Conservation (phyloP, 2,113 vertebrate genomes). For the Chauna torquata region DNA sequence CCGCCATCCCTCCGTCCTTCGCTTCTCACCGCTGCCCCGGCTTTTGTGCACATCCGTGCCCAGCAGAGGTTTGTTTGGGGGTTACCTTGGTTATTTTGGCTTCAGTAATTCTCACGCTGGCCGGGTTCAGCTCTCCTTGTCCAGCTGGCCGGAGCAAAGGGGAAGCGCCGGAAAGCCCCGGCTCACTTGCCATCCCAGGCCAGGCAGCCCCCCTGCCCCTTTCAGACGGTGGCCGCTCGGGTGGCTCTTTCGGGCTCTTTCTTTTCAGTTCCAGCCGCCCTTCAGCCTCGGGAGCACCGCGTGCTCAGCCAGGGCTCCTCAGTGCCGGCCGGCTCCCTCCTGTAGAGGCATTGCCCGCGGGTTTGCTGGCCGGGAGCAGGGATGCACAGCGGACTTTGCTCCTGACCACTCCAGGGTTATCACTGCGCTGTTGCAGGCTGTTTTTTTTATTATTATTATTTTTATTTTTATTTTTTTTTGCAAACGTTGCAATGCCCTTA, state of each 20-base stretch:
- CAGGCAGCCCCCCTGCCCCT: no score
- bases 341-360: not conserved
- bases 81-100: not conserved
- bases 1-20: not conserved
- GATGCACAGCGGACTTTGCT: not conserved
- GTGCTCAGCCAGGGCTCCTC: not conserved
- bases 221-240: not conserved
- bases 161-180: not conserved
- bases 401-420: not conserved
- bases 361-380: not conserved
- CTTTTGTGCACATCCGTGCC: not conserved
- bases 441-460: not conserved
- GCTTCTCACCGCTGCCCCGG: fast-evolving
- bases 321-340: not conserved
- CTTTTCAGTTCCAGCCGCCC: not conserved
- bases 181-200: not conserved
- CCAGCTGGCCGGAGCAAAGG: not conserved
- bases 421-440: not conserved
- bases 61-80: not conserved
- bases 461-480: not conserved
- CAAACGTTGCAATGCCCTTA: not conserved
- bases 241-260: not conserved
- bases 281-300: not conserved
- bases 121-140: not conserved
- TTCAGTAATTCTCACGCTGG: not conserved